phyloP scores from a whole-genome alignment of 2,113 vertebrate genomes.

The Oriolus oriolus region DNA sequence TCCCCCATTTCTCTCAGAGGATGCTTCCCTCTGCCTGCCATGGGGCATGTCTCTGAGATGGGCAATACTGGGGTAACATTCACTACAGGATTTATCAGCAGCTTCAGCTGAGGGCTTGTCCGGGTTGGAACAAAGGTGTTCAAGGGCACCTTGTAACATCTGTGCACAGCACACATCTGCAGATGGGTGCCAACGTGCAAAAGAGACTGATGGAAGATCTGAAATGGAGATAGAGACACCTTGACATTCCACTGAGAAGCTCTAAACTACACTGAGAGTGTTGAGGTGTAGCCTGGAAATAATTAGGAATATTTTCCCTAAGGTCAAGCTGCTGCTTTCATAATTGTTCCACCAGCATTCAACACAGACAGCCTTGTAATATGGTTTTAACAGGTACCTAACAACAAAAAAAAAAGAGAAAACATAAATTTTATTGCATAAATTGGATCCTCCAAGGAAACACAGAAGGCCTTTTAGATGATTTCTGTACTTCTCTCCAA shows the following conservation, averaged over 20 bases:
- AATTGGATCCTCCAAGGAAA: not conserved
- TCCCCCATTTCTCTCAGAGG: not conserved
- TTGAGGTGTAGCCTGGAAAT: not conserved
- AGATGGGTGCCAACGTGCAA: not conserved
- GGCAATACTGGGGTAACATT: not conserved
- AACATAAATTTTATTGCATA: not conserved
- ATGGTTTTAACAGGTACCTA: not conserved
- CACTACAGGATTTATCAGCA: not conserved
- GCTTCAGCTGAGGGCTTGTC: not conserved
- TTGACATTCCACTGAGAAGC: not conserved
- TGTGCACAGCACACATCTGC: not conserved
- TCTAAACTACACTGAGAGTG: not conserved
- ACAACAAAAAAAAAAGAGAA: not conserved
- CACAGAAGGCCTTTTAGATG: not conserved
- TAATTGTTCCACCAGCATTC: not conserved
- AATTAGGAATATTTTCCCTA: not conserved
- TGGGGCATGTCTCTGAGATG: not conserved
- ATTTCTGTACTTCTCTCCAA: not conserved
- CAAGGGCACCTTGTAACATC: conserved; percentile 30
- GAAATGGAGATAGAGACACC: not conserved
- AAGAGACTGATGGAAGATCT: not conserved
- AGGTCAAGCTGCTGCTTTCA: not conserved
- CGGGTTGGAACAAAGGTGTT: not conserved
- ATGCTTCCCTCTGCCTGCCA: not conserved
- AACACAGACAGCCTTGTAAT: not conserved